Evolutionary conservation across 2,797 vertebrate species (phyloP).

Genomic region (Meriones psammophilus): DNA sequence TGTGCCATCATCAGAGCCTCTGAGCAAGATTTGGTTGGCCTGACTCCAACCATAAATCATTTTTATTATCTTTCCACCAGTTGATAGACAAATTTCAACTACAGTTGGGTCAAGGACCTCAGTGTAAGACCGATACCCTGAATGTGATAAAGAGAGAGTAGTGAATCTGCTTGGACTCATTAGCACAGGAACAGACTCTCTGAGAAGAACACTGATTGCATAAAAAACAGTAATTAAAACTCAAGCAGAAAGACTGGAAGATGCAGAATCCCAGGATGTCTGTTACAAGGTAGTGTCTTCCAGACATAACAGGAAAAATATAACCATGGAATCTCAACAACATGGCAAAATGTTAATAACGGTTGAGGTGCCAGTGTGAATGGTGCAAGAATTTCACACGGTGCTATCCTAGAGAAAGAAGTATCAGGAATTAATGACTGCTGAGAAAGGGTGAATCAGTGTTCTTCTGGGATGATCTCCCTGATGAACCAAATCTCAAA

Average conservation of each 20-base stretch:
- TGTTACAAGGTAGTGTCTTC: not conserved
- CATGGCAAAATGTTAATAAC: not conserved
- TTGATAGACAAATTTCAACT: not conserved
- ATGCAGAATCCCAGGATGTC: too few species aligned
- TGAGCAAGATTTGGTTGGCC: not conserved
- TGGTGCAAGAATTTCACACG: not conserved
- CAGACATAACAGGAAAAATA: not conserved
- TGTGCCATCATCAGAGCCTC: not conserved
- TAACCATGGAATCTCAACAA: not conserved
- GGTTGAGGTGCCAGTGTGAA: not conserved
- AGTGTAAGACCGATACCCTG: too few species aligned
- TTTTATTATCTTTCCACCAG: not conserved
- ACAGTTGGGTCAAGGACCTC: not conserved
- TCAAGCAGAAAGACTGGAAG: not conserved
- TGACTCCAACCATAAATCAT: too few species aligned
- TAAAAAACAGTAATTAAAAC: not conserved
- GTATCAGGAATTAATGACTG: not conserved
- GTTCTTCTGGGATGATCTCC: not conserved
- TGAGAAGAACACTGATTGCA: not conserved
- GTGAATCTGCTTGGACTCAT: not conserved
- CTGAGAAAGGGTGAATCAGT: not conserved
- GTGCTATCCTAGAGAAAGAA: not conserved
- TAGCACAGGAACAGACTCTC: not conserved
- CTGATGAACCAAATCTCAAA: not conserved
- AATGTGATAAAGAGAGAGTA: not conserved